phyloP scores from a whole-genome alignment of 92 coral and sea anemone genomes.

The Meandrina meandrites region DNA sequence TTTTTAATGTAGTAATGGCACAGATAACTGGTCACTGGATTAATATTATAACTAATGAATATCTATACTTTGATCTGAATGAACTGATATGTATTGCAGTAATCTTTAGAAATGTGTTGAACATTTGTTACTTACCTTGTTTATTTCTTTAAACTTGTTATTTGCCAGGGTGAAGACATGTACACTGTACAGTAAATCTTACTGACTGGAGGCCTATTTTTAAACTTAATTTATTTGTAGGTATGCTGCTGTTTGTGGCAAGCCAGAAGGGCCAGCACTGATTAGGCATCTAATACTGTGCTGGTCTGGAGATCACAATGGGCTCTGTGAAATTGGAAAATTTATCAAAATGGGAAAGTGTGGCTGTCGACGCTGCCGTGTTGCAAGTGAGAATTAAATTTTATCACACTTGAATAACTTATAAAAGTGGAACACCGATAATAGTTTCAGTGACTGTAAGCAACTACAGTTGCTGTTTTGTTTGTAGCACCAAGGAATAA shows the following conservation, averaged over 20 bases:
- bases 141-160: too few relatives aligned
- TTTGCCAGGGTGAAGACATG: too few relatives aligned
- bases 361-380: constrained; percentile 36
- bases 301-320: constrained; percentile 57
- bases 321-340: constrained; percentile 42
- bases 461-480: constrained; percentile 8
- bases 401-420: too few relatives aligned
- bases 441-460: neutral
- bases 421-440: neutral
- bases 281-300: constrained; percentile 50
- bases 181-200: neutral
- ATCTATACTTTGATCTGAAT: too few relatives aligned
- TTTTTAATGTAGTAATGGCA: too few relatives aligned
- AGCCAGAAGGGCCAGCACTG: constrained; percentile 48
- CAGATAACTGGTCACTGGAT: too few relatives aligned
- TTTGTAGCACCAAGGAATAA: too few relatives aligned
- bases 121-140: too few relatives aligned
- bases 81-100: too few relatives aligned
- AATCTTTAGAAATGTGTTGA: too few relatives aligned
- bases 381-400: constrained; percentile 31
- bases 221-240: neutral
- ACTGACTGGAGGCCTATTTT: neutral
- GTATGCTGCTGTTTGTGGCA: constrained; percentile 40
- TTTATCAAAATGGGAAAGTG: constrained; percentile 41
- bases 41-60: too few relatives aligned